These are phyloP conservation scores for Ormyrus thymus DNA, from an alignment of 2,888 invertebrate species.

Conservation along the genomic window DNA sequence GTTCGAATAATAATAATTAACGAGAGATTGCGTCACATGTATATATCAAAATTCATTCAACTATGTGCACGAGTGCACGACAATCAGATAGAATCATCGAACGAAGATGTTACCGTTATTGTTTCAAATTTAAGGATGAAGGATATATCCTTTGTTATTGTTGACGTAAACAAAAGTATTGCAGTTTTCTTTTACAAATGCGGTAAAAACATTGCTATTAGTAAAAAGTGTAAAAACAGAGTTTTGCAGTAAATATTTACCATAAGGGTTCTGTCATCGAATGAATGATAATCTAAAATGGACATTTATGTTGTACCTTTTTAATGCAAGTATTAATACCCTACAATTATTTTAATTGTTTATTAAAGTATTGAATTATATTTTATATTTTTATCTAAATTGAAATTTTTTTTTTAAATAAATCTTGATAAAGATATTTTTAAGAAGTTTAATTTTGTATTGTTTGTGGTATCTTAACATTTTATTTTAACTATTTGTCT, in stretches of 20 bases:
- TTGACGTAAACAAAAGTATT: constrained; percentile 51
- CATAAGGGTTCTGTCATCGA: constrained; percentile 32
- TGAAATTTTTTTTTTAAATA: constrained; percentile 39
- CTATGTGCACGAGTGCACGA: constrained; percentile 50
- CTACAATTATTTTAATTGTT: constrained; percentile 46
- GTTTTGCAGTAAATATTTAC: constrained; percentile 35
- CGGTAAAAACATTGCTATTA: not conserved
- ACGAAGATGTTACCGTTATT: constrained; percentile 52
- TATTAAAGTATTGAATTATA: constrained; percentile 46
- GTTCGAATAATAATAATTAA: constrained; percentile 64
- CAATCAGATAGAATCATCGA: constrained; percentile 52
- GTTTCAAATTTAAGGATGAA: constrained; percentile 52
- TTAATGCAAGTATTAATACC: constrained; percentile 47
- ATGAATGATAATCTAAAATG: constrained; percentile 19
- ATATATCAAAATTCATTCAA: constrained; percentile 41
- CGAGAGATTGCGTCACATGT: constrained; percentile 29
- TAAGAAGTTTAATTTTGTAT: constrained; percentile 37
- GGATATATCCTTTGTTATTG: constrained; percentile 51
- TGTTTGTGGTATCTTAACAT: constrained; percentile 32
- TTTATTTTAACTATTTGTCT: constrained; percentile 19
- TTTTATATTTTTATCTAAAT: constrained; percentile 50
- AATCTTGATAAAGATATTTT: constrained; percentile 33
- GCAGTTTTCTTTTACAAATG: constrained; percentile 45
- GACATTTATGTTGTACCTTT: constrained; percentile 49
- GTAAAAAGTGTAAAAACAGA: constrained; percentile 24